Evolutionary conservation across 1,140 invertebrate genomes (phyloP).

Genomic region (Drosophila tani): DNA sequence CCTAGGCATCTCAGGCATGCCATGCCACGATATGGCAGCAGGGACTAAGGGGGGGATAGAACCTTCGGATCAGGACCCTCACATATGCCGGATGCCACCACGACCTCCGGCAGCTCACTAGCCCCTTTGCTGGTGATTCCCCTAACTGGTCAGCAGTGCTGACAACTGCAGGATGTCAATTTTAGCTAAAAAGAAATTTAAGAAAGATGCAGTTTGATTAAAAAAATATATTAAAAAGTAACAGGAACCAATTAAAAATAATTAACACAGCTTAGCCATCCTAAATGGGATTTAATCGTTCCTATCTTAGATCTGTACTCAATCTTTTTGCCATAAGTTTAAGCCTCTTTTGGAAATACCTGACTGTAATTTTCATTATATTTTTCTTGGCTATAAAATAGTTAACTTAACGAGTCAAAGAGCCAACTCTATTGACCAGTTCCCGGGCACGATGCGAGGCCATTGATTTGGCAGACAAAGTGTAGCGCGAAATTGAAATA

Average conservation of each 20-base stretch:
- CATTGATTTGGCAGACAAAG: conserved; percentile 69
- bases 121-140: neutral
- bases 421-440: conserved; percentile 23
- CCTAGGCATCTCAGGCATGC: conserved; percentile 63
- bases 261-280: neutral
- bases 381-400: neutral
- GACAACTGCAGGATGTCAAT: neutral
- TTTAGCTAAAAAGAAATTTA: neutral
- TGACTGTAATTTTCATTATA: no score
- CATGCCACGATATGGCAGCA: conserved; percentile 38
- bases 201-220: neutral
- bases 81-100: conserved; percentile 55
- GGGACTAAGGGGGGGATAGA: neutral
- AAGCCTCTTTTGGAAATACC: neutral
- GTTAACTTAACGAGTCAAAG: neutral
- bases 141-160: conserved; percentile 15
- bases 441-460: conserved; percentile 28
- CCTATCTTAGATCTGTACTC: neutral
- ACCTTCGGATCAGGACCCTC: conserved; percentile 14
- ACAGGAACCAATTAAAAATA: neutral
- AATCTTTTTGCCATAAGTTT: neutral
- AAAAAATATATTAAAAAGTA: neutral
- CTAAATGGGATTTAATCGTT: neutral
- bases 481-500: conserved; percentile 77
- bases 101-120: conserved; percentile 10